Conservation (phyloP, 2,113 vertebrate species). For the Cyanoramphus novaezelandiae region DNA sequence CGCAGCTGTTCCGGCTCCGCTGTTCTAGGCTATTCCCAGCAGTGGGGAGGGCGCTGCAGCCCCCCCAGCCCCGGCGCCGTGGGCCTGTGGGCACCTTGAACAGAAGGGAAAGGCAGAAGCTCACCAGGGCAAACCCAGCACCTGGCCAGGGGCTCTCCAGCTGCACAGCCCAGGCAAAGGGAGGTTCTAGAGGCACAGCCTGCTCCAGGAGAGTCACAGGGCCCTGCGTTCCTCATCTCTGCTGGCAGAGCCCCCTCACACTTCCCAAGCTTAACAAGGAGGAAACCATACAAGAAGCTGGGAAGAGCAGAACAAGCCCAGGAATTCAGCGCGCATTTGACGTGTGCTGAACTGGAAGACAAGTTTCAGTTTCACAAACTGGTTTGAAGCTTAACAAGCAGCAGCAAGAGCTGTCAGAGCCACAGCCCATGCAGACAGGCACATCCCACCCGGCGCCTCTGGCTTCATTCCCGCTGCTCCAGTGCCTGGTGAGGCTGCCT, state of each 20-base stretch:
- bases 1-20: neutral
- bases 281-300: neutral
- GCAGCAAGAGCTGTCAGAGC: neutral
- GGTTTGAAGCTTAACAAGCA: neutral
- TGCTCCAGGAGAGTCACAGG: neutral
- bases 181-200: neutral
- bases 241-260: neutral
- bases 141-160: neutral
- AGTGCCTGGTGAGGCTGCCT: neutral
- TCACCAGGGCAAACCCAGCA: neutral
- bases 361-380: neutral
- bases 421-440: neutral
- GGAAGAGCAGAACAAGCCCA: neutral
- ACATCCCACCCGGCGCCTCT: neutral
- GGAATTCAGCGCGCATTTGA: rapidly evolving
- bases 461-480: neutral
- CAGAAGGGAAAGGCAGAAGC: neutral
- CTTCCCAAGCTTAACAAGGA: neutral
- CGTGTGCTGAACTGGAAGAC: neutral
- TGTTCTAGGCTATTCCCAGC: neutral
- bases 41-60: neutral
- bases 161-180: neutral
- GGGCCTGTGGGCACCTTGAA: neutral
- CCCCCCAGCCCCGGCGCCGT: neutral
- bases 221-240: neutral